A percentile compares a stretch with the other conserved stretches of the same genome.
These are phyloP conservation scores for Phrynocephalus guinanensis DNA, from an alignment of 2,797 vertebrate species.

Conservation along the genomic window DNA sequence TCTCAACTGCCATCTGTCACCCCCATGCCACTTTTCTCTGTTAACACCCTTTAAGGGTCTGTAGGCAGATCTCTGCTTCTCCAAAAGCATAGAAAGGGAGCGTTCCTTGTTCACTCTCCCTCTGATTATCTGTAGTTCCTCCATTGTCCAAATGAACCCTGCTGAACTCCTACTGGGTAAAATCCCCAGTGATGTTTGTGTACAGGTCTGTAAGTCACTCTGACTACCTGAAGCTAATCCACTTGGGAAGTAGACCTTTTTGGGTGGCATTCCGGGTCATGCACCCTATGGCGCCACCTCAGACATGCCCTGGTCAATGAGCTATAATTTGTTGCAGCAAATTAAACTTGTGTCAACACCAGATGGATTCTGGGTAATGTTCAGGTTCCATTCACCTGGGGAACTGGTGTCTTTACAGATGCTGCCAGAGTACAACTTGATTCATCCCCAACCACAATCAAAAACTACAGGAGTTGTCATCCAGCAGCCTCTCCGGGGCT, in stretches of 20 bases:
- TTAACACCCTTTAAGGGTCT: neutral
- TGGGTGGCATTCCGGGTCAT: no score
- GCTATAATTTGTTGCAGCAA: no score
- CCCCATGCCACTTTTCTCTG: neutral
- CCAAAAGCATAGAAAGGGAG: neutral
- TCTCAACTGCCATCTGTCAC: no score
- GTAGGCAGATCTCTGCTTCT: neutral
- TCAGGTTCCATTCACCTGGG: neutral
- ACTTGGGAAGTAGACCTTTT: no score
- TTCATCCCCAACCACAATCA: neutral
- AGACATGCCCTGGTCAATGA: no score
- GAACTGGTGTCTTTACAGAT: neutral
- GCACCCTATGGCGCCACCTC: no score
- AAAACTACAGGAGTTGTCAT: neutral
- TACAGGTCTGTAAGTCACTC: neutral
- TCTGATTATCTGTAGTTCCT: neutral
- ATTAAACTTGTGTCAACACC: no score
- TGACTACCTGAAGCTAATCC: no score
- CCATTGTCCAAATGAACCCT: neutral
- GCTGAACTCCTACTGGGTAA: neutral
- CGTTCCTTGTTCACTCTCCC: neutral
- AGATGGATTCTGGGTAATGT: neutral
- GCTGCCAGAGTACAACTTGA: neutral
- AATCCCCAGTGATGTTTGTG: no score
- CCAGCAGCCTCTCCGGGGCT: no score